A percentile compares a stretch with the other conserved stretches of the same genome.
Conservation (phyloP, 1,140 invertebrate species). For the Apis mellifera region DNA sequence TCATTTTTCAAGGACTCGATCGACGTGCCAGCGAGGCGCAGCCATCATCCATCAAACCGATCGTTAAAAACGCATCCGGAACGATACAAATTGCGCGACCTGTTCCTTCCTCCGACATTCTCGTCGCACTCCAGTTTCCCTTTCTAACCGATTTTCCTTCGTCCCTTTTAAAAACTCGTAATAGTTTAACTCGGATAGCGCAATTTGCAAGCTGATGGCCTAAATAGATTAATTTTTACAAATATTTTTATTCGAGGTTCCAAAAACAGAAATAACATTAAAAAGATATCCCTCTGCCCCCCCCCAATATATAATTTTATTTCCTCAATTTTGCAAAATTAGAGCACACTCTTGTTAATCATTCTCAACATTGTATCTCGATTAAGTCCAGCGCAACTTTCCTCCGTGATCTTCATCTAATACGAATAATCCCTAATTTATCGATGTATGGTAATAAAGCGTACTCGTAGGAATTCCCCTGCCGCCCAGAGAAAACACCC, state of each 20-base stretch:
- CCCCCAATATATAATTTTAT: too few relatives aligned
- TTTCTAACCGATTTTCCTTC: constrained; percentile 22
- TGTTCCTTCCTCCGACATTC: constrained; percentile 20
- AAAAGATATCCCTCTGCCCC: too few relatives aligned
- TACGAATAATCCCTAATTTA: background rate
- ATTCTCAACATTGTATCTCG: too few relatives aligned
- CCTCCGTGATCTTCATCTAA: too few relatives aligned
- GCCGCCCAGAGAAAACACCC: background rate
- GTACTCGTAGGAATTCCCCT: background rate
- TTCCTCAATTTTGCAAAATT: too few relatives aligned
- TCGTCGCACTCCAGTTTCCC: constrained; percentile 27
- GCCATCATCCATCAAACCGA: constrained; percentile 78
- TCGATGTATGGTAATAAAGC: background rate
- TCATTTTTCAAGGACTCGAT: constrained; percentile 80
- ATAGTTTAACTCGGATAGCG: constrained; percentile 11
- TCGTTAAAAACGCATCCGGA: constrained; percentile 80
- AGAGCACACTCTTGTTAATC: too few relatives aligned
- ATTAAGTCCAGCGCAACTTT: too few relatives aligned
- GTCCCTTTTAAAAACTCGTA: background rate
- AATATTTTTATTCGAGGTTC: too few relatives aligned
- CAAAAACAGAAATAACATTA: too few relatives aligned
- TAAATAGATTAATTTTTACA: too few relatives aligned
- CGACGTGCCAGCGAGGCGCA: constrained; percentile 65
- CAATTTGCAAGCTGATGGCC: too few relatives aligned
- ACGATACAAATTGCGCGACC: constrained; percentile 76